Percentiles rank a stretch among this genome's conserved stretches.
Evolutionary conservation across 2,797 vertebrate species (phyloP).

Genomic region (Falco naumanni): DNA sequence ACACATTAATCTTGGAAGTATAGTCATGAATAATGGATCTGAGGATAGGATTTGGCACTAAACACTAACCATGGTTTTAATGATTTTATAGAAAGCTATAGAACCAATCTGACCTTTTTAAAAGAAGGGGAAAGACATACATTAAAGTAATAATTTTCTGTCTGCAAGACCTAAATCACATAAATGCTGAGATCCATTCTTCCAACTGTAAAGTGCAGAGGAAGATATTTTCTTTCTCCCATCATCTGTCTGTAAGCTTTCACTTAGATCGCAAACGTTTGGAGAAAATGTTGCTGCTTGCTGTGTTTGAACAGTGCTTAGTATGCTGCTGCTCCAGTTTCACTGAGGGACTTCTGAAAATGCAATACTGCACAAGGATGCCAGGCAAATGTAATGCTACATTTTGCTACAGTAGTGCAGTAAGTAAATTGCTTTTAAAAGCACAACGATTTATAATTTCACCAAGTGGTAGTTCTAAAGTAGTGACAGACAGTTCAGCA

Average conservation of each 20-base stretch:
- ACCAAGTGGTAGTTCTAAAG: constrained; percentile 19
- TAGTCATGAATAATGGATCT: not conserved
- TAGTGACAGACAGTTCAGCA: constrained; percentile 31
- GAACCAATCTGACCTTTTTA: not conserved
- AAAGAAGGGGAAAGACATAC: not conserved
- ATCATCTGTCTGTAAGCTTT: not conserved
- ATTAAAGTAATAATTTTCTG: not conserved
- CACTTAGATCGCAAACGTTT: not conserved
- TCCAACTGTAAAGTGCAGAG: not conserved
- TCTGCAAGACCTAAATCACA: not conserved
- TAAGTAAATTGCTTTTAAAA: constrained; percentile 28
- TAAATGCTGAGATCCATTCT: not conserved
- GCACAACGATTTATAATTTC: constrained; percentile 40
- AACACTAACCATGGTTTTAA: not conserved
- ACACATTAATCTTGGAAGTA: not conserved
- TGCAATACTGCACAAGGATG: not conserved
- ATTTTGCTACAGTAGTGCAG: not conserved
- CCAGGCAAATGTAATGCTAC: not conserved
- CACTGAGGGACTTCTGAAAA: not conserved
- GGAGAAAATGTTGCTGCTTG: not conserved
- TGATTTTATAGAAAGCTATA: not conserved
- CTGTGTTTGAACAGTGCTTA: not conserved
- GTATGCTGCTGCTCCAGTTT: not conserved
- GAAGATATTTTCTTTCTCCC: not conserved
- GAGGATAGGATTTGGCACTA: not conserved